Percentiles rank a stretch among this genome's conserved stretches.
Conservation (phyloP, 2,797 vertebrate genomes). For the Momotus momota region DNA sequence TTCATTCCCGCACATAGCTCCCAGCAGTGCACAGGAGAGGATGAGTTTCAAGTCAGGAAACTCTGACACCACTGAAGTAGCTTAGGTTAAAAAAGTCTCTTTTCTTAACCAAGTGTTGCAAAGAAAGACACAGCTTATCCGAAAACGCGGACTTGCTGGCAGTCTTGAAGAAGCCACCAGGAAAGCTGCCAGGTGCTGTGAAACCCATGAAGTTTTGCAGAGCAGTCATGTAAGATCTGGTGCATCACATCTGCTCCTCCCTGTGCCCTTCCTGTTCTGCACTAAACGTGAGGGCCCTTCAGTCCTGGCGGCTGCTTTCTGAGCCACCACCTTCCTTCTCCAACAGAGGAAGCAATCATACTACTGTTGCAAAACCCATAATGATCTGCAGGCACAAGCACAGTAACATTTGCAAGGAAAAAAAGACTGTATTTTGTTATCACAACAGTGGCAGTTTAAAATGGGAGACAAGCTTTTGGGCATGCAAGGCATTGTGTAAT, state of each 20-base stretch:
- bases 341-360: background rate
- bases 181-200: background rate
- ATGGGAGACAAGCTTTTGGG: background rate
- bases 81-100: background rate
- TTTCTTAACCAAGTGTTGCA: background rate
- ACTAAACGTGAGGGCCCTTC: background rate
- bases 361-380: background rate
- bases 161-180: background rate
- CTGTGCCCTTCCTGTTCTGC: background rate
- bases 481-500: background rate
- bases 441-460: background rate
- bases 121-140: background rate
- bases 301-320: background rate
- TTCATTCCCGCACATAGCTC: background rate
- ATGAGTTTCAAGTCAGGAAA: fast-evolving
- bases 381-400: background rate
- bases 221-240: background rate
- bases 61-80: background rate
- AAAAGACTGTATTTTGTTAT: background rate
- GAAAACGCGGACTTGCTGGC: background rate
- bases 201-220: background rate
- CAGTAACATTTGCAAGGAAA: background rate
- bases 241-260: background rate
- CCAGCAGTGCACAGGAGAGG: background rate
- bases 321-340: background rate